phyloP scores from a whole-genome alignment of 1,140 invertebrate species.

The Manduca sexta region DNA sequence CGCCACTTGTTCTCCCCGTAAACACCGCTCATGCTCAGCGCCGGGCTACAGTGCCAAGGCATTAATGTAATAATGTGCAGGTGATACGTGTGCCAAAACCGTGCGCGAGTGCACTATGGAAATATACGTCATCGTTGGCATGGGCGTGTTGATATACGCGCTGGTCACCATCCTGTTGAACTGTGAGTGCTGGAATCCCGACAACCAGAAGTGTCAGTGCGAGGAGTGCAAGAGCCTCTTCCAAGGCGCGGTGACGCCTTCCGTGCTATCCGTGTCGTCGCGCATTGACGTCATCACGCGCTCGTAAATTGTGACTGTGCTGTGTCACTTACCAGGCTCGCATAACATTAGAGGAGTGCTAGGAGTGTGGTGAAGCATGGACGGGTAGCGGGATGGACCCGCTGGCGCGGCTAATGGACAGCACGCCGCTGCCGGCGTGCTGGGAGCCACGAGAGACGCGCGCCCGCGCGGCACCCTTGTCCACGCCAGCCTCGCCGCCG shows the following conservation, averaged over 20 bases:
- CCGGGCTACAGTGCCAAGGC: background rate
- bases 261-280: slow-evolving; percentile 46
- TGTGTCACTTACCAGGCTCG: slow-evolving; percentile 1
- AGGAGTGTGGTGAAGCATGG: background rate
- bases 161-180: slow-evolving; percentile 43
- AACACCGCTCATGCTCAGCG: slow-evolving; percentile 18
- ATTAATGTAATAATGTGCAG: background rate
- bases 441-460: slow-evolving; percentile 74
- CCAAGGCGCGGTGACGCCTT: slow-evolving; percentile 20
- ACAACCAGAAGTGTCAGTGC: slow-evolving; percentile 46
- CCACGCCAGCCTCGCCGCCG: slow-evolving; percentile 83
- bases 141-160: slow-evolving; percentile 54
- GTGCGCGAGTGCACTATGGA: slow-evolving; percentile 41
- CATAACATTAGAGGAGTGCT: background rate
- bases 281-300: slow-evolving; percentile 37
- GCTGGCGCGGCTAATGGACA: slow-evolving; percentile 83
- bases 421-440: slow-evolving; percentile 76
- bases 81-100: slow-evolving; percentile 16
- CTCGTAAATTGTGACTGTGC: slow-evolving; percentile 18
- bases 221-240: slow-evolving; percentile 52
- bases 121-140: slow-evolving; percentile 57
- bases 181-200: slow-evolving; percentile 46
- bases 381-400: slow-evolving; percentile 78
- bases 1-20: background rate
- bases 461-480: slow-evolving; percentile 81